phyloP scores from a whole-genome alignment of 2,888 invertebrate genomes.

The Bursaphelenchus okinawaensis region DNA sequence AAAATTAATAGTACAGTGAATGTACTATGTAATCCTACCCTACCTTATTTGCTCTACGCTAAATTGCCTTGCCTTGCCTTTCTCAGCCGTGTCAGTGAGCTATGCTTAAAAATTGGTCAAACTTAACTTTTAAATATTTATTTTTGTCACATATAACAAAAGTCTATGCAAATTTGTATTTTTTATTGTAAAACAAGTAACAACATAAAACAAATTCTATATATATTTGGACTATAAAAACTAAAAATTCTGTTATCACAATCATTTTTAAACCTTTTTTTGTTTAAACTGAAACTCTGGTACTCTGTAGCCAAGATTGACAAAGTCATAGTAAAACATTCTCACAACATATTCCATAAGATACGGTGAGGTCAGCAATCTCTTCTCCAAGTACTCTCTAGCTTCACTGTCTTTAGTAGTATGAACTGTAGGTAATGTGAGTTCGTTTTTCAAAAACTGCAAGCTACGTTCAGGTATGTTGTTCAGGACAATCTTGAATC shows the following conservation, averaged over 20 bases:
- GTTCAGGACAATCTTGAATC: background rate
- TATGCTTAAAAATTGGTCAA: no score
- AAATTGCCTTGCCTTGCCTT: no score
- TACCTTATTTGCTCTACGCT: no score
- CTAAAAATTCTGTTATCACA: no score
- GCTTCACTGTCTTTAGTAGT: constrained; percentile 40
- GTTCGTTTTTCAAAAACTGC: background rate
- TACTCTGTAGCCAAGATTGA: constrained; percentile 37
- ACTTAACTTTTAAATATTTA: no score
- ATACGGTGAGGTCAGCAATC: constrained; percentile 39
- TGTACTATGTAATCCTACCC: background rate
- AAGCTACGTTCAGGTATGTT: background rate
- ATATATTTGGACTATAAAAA: background rate
- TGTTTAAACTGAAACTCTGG: constrained; percentile 21
- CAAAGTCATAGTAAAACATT: constrained; percentile 51
- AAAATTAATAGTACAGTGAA: constrained; percentile 1
- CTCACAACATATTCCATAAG: constrained; percentile 49
- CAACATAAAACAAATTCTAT: background rate
- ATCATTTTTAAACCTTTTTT: no score
- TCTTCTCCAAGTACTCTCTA: constrained; percentile 31
- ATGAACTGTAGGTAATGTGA: constrained; percentile 35
- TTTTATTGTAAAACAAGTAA: background rate
- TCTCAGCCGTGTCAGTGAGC: no score
- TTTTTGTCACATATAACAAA: no score
- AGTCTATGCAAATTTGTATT: no score